Percentiles rank a stretch among this genome's conserved stretches.
Evolutionary conservation across 2,888 invertebrate species (phyloP).

Genomic region (Macrophya alboannulata): DNA sequence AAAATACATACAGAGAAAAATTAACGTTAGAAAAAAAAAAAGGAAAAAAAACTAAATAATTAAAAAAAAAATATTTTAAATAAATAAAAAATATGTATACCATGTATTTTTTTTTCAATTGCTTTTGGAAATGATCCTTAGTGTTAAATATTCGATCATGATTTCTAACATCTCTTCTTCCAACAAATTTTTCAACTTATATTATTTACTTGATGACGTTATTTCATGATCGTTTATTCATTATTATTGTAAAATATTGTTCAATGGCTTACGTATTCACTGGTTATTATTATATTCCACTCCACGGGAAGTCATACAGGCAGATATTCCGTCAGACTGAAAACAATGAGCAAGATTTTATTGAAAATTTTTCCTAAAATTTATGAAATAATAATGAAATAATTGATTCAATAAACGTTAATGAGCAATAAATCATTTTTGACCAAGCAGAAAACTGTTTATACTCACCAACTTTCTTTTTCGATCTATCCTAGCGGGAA

Average conservation of each 20-base stretch:
- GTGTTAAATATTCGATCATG: not conserved
- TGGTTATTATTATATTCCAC: not conserved
- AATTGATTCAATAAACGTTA: not conserved
- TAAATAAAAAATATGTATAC: slow-evolving; percentile 6
- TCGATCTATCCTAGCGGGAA: slow-evolving; percentile 42
- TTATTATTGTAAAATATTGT: slow-evolving; percentile 16
- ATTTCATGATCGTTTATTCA: not conserved
- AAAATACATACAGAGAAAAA: not conserved
- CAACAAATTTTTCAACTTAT: slow-evolving; percentile 29
- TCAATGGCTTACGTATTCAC: slow-evolving; percentile 35
- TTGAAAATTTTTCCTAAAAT: not conserved
- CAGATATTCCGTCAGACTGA: slow-evolving; percentile 48
- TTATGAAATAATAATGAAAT: not conserved
- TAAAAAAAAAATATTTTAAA: slow-evolving; percentile 11
- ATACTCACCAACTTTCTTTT: slow-evolving; percentile 50
- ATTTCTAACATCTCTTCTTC: not conserved
- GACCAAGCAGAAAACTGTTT: not conserved
- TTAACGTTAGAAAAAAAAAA: not conserved
- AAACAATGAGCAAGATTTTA: not conserved
- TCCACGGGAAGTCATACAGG: slow-evolving; percentile 22
- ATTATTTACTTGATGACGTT: not conserved
- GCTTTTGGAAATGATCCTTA: slow-evolving; percentile 12
- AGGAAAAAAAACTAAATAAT: not conserved
- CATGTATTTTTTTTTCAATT: slow-evolving; percentile 7
- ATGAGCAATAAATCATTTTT: not conserved